phyloP scores from a whole-genome alignment of 2,797 vertebrate species.

The Acrocephalus scirpaceus region DNA sequence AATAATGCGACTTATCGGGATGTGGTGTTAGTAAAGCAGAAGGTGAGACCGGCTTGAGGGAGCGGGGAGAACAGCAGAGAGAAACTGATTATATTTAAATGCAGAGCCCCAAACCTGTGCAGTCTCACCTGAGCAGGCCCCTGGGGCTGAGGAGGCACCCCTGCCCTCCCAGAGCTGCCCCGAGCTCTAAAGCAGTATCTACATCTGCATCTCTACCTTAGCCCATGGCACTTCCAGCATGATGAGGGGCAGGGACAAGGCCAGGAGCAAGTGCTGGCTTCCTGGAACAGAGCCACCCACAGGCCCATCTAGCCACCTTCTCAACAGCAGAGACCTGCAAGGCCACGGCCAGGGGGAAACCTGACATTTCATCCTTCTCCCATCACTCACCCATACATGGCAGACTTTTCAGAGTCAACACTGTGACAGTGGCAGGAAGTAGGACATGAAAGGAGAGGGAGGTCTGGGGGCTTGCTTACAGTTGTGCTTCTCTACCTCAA shows the following conservation, averaged over 20 bases:
- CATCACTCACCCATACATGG: fast-evolving
- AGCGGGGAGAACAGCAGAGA: fast-evolving
- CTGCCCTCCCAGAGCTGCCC: no score
- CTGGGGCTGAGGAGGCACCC: background rate
- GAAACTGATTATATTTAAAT: background rate
- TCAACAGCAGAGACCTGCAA: background rate
- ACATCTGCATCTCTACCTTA: no score
- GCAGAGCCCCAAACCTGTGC: background rate
- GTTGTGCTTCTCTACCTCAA: background rate
- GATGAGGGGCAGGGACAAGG: background rate
- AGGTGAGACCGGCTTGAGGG: fast-evolving
- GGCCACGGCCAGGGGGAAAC: fast-evolving
- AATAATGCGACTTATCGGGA: background rate
- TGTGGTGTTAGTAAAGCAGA: background rate
- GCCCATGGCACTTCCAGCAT: fast-evolving
- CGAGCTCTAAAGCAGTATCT: background rate
- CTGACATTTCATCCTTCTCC: background rate
- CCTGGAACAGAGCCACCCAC: fast-evolving
- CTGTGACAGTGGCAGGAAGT: fast-evolving
- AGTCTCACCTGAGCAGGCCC: background rate
- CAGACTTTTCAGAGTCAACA: background rate
- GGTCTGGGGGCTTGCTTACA: fast-evolving
- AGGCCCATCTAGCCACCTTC: background rate
- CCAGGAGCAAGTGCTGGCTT: background rate
- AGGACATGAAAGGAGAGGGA: background rate